Percentiles rank a stretch among this genome's conserved stretches.
phyloP scores from a whole-genome alignment of 2,888 invertebrate species.

The Carcina quercana region DNA sequence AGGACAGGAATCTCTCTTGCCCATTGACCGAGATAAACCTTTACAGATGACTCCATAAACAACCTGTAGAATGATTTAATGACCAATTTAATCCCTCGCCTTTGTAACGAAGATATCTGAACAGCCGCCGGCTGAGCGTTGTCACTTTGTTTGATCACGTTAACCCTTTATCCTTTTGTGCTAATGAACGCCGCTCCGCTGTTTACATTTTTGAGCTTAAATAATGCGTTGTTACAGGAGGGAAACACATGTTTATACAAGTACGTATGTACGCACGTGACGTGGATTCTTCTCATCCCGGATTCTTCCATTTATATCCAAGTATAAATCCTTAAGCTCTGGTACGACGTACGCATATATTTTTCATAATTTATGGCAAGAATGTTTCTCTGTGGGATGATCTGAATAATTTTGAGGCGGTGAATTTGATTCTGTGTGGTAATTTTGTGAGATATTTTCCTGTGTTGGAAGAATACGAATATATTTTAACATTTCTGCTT shows the following conservation, averaged over 20 bases:
- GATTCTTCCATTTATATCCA: slow-evolving; percentile 21
- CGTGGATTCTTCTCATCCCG: slow-evolving; percentile 5
- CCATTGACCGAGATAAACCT: too few relatives aligned
- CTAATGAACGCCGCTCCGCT: slow-evolving; percentile 1
- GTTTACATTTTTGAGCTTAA: slow-evolving; percentile 6
- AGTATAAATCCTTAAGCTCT: slow-evolving; percentile 30
- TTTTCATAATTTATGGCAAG: slow-evolving; percentile 30
- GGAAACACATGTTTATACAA: slow-evolving; percentile 1
- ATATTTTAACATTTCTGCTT: too few relatives aligned
- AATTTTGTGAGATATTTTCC: slow-evolving; percentile 10
- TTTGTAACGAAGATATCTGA: too few relatives aligned
- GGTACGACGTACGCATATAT: slow-evolving; percentile 23
- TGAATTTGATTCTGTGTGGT: slow-evolving; percentile 20
- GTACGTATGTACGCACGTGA: slow-evolving; percentile 5
- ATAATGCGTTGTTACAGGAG: slow-evolving; percentile 7
- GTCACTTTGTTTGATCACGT: slow-evolving; percentile 2
- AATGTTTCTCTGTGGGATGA: slow-evolving; percentile 18
- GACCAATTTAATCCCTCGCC: too few relatives aligned
- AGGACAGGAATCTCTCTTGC: too few relatives aligned
- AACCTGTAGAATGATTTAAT: too few relatives aligned
- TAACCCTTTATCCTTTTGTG: slow-evolving; percentile 2
- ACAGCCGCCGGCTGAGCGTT: too few relatives aligned
- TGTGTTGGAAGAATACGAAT: too few relatives aligned
- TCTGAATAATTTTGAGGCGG: slow-evolving; percentile 25
- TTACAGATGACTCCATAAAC: too few relatives aligned